Percentiles rank a stretch among this genome's conserved stretches.
Conservation (phyloP, 1,140 invertebrate species). For the Thereuonema tuberculata region DNA sequence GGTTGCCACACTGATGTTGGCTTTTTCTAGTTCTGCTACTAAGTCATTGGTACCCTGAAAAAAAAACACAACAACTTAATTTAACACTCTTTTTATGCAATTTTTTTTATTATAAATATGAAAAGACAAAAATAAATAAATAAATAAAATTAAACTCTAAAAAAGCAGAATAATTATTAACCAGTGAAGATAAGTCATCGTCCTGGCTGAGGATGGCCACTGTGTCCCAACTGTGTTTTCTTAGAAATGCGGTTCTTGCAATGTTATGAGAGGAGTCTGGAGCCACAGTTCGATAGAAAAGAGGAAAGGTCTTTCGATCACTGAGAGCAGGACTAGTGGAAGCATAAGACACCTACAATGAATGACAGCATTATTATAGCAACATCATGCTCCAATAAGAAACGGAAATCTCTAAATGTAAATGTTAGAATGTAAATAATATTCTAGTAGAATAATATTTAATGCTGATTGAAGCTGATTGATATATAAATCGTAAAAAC, state of each 20-base stretch:
- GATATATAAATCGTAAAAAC: no score
- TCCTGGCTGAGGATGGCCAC: constrained; percentile 74
- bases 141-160: neutral
- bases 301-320: constrained; percentile 64
- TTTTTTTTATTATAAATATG: neutral
- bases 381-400: no score
- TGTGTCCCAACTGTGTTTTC: constrained; percentile 67
- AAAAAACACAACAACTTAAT: no score
- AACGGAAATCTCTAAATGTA: no score
- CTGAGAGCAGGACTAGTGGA: constrained; percentile 71
- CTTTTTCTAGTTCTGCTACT: constrained; percentile 61
- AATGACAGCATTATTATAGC: no score
- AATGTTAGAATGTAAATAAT: no score
- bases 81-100: neutral
- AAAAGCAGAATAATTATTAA: constrained; percentile 28
- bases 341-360: constrained; percentile 61
- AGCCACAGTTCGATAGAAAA: constrained; percentile 73
- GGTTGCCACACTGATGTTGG: constrained; percentile 65
- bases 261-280: constrained; percentile 76
- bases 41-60: constrained; percentile 64
- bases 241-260: constrained; percentile 66
- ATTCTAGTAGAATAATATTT: constrained; percentile 12
- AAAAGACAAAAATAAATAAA: no score
- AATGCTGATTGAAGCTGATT: no score
- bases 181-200: constrained; percentile 65